Evolutionary conservation across 2,797 vertebrate genomes (phyloP).

Genomic region (Lacerta viridis): DNA sequence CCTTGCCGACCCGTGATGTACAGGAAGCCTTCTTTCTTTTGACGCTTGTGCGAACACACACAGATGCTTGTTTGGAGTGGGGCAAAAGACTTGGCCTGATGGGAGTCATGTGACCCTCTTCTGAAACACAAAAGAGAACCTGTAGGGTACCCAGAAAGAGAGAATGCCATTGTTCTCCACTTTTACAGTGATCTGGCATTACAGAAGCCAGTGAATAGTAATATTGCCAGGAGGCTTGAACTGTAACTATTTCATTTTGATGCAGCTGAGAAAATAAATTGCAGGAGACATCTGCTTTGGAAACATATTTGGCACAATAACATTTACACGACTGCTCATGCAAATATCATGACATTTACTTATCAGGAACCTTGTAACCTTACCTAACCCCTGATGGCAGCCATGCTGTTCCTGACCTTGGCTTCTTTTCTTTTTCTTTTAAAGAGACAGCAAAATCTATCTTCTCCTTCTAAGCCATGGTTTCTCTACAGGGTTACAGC

Average conservation of each 20-base stretch:
- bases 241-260: slow-evolving; percentile 61
- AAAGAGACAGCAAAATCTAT: slow-evolving; percentile 31
- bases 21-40: background rate
- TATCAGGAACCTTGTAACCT: slow-evolving; percentile 60
- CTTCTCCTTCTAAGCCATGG: slow-evolving; percentile 22
- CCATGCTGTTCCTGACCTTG: slow-evolving; percentile 4
- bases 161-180: background rate
- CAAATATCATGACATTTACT: slow-evolving; percentile 76
- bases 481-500: slow-evolving; percentile 42
- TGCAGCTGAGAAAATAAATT: slow-evolving; percentile 62
- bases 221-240: slow-evolving; percentile 57
- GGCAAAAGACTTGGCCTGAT: accelerated
- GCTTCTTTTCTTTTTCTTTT: background rate
- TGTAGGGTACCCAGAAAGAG: slow-evolving; percentile 17
- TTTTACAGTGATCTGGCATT: slow-evolving; percentile 31
- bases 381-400: slow-evolving; percentile 53
- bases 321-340: slow-evolving; percentile 63
- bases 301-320: slow-evolving; percentile 75
- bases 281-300: slow-evolving; percentile 68
- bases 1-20: no score
- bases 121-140: background rate
- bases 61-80: background rate
- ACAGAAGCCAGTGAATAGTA: slow-evolving; percentile 21
- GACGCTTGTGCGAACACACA: background rate
- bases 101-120: accelerated